Base-by-base conservation (phyloP, 2,113 vertebrate species). In the Parus major region DNA sequence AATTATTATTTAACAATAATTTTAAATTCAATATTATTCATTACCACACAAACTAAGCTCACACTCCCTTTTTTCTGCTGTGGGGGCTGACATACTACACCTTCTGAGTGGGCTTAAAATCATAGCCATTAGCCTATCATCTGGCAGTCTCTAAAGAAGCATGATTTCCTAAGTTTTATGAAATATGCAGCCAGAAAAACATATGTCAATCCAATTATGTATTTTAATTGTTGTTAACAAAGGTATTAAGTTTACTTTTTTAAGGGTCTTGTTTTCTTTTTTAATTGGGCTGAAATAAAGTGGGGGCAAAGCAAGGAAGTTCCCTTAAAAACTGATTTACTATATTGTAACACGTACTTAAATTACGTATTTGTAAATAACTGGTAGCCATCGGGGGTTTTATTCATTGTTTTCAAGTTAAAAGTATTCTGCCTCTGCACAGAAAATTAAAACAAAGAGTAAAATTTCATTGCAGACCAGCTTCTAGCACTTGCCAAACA, bases 1-100 rank as follows among this genome's bases (percentile, higher is more conserved):
- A 91, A 92, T 39, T 81, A 81, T 12, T 95, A 83, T 77, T 95
- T 78, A 63, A 21, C 91, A 90, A 75, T 75, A 55, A 87, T 77
- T 89, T 75, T 61, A 44, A 92, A 95, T 89, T 87, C 55, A 50
- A 3, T 68, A 78, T 76, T 83, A 72, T 81, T 91, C 64, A 90
- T 89, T 86, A 69, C 5, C 46, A 22, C 11, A 27, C 60, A 52
- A 86, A 84, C 36, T 79, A 89, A 91, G 25, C 15, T 82, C 28
- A 59, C 27, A 23, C 14, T 65, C 46, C 17, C 29, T 36, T 49
- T 82, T 41, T 52, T 49, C 44, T 86, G 65, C 82, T 50, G 9
- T 39, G 5, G 8, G 18, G 23, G 68, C 36, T 20, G 24, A 59
- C 15, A 53, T 18, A 25, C 13, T 49, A 8, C 19, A 39, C 56